These are phyloP conservation scores for Aspidapion aeneum DNA, from an alignment of 2,888 invertebrate species.

Conservation along the genomic window DNA sequence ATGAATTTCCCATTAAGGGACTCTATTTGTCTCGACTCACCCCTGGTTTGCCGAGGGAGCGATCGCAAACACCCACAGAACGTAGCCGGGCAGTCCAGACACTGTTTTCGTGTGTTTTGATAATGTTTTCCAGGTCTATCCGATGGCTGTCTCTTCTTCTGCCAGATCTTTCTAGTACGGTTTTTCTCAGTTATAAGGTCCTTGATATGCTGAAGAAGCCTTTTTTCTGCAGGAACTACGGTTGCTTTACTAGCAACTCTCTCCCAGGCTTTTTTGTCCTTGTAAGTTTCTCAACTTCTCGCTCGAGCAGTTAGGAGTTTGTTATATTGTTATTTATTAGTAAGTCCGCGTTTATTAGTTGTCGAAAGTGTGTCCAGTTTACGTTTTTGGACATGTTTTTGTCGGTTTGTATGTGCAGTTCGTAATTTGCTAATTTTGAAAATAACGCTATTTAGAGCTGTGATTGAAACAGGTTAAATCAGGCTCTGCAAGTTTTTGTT, in stretches of 20 bases:
- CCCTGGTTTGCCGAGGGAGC: too few relatives aligned
- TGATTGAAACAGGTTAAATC: neutral
- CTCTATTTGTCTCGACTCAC: too few relatives aligned
- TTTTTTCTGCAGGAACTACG: neutral
- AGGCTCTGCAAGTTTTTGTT: neutral
- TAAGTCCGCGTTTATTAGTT: too few relatives aligned
- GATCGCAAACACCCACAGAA: neutral
- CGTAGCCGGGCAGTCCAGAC: neutral
- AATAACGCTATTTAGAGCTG: neutral
- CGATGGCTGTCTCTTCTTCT: neutral
- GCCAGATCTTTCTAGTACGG: neutral
- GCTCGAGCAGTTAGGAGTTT: neutral
- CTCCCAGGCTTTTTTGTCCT: neutral
- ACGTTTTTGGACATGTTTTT: too few relatives aligned
- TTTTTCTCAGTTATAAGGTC: neutral
- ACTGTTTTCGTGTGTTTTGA: neutral
- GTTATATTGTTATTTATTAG: too few relatives aligned
- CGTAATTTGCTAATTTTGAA: neutral
- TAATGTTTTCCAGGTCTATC: neutral
- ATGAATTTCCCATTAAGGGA: too few relatives aligned
- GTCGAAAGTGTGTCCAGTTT: too few relatives aligned
- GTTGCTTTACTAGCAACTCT: neutral
- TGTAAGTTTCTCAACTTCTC: neutral
- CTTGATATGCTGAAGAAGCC: neutral
- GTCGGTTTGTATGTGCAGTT: neutral